Evolutionary conservation across 2,888 invertebrate genomes (phyloP), one percentile per base, ranked within the genome.

Genomic region (Cataglyphis rosenhaueri): DNA sequence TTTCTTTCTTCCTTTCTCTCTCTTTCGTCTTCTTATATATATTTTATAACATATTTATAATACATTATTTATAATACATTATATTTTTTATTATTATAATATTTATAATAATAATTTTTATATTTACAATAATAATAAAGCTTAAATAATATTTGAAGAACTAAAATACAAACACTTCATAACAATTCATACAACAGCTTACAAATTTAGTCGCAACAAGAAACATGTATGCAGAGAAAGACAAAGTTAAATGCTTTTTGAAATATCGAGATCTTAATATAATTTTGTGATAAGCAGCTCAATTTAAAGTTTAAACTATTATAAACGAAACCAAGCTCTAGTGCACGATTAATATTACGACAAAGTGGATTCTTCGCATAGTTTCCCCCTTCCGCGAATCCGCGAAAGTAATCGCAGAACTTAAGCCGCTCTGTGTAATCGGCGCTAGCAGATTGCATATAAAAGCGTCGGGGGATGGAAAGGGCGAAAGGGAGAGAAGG

Each of bases 371-470:
- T 32, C 18, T 59, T 25, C 3, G 21, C n/a, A 21, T 9, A 38
- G 12, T 71, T 71, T 71, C 59, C 18, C 35, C 57, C 15, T 12
- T 8, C 29, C 29, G 29, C 18, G 18, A 44, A 59, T 59, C 8
- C 4, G 29, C 32, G 38, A 1, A 59, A 59, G 57, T 57, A 71
- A 70, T 70, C 55, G 38, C 18, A 32, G 8, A 70, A 44, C 15
- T 21, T 71, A 55, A 76, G 68, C 55, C 68, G 41, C 41, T 68
- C 55, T 55, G 29, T 68, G n/a, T 35, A 70, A 78, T 59, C 44
- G 78, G 9, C 21, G 29, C 25, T 21, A 35, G 25, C 57, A 71
- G 57, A 44, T 70, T 57, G 71, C 44, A 25, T 41, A 70, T 70
- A 57, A 57, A 78, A 70, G 59, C 57, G 41, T 70, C 8, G 6